phyloP scores from a whole-genome alignment of 2,888 invertebrate genomes.

The Augiades crinisus region DNA sequence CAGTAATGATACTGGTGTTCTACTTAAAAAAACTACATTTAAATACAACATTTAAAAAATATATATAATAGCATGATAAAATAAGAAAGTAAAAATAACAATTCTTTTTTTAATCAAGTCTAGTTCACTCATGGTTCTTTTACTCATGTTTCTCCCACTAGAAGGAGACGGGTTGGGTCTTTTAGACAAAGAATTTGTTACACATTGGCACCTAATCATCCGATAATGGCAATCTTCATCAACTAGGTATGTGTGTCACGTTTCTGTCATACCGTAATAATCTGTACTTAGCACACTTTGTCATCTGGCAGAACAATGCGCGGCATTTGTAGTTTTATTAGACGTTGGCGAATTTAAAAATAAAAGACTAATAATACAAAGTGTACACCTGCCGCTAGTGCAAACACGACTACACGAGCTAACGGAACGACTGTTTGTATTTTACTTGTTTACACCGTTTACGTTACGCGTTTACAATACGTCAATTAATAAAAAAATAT shows the following conservation, averaged over 20 bases:
- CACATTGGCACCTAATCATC: neutral
- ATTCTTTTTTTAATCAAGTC: no score
- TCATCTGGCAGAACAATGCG: constrained; percentile 3
- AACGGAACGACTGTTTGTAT: neutral
- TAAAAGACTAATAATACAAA: constrained; percentile 13
- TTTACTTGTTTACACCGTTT: no score
- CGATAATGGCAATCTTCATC: neutral
- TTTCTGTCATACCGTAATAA: neutral
- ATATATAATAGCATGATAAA: no score
- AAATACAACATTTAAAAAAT: no score
- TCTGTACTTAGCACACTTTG: neutral
- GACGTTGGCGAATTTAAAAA: constrained; percentile 3
- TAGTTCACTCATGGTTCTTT: no score
- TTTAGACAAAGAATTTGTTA: no score
- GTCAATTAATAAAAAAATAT: neutral
- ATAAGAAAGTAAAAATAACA: no score
- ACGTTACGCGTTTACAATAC: neutral
- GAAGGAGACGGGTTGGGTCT: no score
- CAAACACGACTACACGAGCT: neutral
- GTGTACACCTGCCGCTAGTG: constrained; percentile 6
- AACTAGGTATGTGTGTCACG: neutral
- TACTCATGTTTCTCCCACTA: no score
- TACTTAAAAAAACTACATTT: no score
- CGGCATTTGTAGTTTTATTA: constrained; percentile 1
- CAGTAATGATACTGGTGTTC: no score